Percentiles rank a stretch among this genome's conserved stretches.
Conservation (phyloP, 2,797 vertebrate genomes). For the Chloroceryle inda region DNA sequence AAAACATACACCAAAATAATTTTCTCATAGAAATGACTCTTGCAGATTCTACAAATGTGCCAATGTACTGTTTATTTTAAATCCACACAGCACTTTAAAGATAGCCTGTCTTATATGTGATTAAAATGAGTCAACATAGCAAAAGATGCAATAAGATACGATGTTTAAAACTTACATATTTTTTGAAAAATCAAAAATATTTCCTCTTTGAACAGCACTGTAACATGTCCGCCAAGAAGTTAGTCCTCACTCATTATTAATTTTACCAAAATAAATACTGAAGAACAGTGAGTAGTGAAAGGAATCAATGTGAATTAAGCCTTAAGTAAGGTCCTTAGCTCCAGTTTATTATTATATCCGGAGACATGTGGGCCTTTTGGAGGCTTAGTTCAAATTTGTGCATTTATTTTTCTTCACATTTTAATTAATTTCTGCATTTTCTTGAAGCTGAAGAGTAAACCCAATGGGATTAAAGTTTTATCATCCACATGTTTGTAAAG, state of each 20-base stretch:
- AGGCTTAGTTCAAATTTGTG: not conserved
- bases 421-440: not conserved
- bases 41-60: not conserved
- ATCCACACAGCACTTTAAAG: not conserved
- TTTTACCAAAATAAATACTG: not conserved
- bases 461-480: not conserved
- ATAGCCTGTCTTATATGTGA: not conserved
- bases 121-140: not conserved
- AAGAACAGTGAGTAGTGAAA: not conserved
- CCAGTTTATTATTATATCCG: not conserved
- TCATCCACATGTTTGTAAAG: not conserved
- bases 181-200: not conserved
- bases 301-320: not conserved
- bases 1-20: not conserved
- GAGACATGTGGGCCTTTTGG: not conserved
- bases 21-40: not conserved
- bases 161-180: not conserved
- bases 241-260: not conserved
- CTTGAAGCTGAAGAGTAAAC: not conserved
- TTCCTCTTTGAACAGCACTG: not conserved
- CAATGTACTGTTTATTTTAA: not conserved
- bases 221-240: not conserved
- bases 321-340: not conserved
- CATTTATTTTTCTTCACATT: not conserved
- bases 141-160: not conserved